These are phyloP conservation scores for Parnassius orleans DNA, from an alignment of 2,888 invertebrate genomes.

Conservation along the genomic window DNA sequence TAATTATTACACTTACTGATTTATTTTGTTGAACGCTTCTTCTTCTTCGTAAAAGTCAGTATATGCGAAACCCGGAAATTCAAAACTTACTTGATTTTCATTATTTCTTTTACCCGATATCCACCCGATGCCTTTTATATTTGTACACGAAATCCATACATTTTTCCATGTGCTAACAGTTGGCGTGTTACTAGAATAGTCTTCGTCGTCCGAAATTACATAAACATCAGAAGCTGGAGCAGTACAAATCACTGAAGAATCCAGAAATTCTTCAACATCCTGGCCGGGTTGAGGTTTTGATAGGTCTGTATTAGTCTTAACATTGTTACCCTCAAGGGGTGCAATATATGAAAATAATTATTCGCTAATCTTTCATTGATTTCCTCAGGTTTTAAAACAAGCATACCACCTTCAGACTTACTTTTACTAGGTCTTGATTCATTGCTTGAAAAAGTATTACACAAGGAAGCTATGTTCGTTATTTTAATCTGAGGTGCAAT, in stretches of 20 bases:
- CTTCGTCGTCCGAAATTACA: constrained; percentile 46
- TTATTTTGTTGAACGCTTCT: constrained; percentile 59
- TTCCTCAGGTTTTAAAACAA: constrained; percentile 71
- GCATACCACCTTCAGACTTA: constrained; percentile 51
- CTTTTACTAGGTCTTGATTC: constrained; percentile 22
- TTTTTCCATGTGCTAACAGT: constrained; percentile 32
- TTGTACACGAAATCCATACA: constrained; percentile 58
- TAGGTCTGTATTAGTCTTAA: not conserved
- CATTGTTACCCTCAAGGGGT: constrained; percentile 1
- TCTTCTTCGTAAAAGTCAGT: constrained; percentile 53
- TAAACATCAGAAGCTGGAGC: constrained; percentile 36
- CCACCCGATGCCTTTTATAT: constrained; percentile 54
- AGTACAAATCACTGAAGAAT: constrained; percentile 37
- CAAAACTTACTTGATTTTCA: constrained; percentile 50
- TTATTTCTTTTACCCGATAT: constrained; percentile 49
- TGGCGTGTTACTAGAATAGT: constrained; percentile 23
- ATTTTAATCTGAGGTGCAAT: constrained; percentile 53
- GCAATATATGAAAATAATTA: constrained; percentile 19
- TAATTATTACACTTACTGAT: constrained; percentile 53
- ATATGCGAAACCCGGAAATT: constrained; percentile 61
- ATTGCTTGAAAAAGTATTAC: constrained; percentile 2
- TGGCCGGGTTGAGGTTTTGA: constrained; percentile 16
- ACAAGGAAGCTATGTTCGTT: constrained; percentile 16
- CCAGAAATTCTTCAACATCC: constrained; percentile 54
- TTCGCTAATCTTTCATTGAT: constrained; percentile 54